A percentile compares a stretch with the other conserved stretches of the same genome.
phyloP scores from a whole-genome alignment of 2,888 invertebrate genomes.

The Belgica antarctica region DNA sequence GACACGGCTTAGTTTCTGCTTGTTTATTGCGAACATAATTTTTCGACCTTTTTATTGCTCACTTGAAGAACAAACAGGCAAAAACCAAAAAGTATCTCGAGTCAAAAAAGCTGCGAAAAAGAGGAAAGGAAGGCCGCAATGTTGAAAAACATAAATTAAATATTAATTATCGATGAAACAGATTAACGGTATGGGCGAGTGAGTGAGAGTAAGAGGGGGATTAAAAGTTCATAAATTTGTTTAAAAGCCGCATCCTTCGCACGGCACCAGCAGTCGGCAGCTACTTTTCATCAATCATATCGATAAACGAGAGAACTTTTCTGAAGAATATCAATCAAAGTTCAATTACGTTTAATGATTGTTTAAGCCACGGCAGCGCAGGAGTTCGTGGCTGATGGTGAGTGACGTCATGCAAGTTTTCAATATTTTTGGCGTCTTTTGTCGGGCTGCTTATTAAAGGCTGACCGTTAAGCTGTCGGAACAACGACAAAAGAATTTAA shows the following conservation, averaged over 20 bases:
- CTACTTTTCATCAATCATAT: constrained; percentile 16
- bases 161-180: constrained; percentile 32
- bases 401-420: no score
- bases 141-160: constrained; percentile 22
- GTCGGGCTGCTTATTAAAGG: no score
- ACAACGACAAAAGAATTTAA: no score
- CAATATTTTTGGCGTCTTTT: no score
- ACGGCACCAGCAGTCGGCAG: background rate
- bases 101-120: background rate
- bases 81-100: background rate
- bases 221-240: constrained; percentile 23
- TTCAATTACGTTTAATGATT: background rate
- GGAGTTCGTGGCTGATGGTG: background rate
- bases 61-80: background rate
- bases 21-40: background rate
- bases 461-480: no score
- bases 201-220: background rate
- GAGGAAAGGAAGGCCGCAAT: background rate
- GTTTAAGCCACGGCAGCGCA: background rate
- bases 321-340: background rate
- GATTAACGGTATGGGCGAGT: constrained; percentile 32
- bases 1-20: background rate
- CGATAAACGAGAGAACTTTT: constrained; percentile 5
- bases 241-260: background rate
- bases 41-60: background rate